Percentiles rank a stretch among this genome's conserved stretches.
Evolutionary conservation across 2,888 invertebrate species (phyloP).

Genomic region (Lobophora halterata): DNA sequence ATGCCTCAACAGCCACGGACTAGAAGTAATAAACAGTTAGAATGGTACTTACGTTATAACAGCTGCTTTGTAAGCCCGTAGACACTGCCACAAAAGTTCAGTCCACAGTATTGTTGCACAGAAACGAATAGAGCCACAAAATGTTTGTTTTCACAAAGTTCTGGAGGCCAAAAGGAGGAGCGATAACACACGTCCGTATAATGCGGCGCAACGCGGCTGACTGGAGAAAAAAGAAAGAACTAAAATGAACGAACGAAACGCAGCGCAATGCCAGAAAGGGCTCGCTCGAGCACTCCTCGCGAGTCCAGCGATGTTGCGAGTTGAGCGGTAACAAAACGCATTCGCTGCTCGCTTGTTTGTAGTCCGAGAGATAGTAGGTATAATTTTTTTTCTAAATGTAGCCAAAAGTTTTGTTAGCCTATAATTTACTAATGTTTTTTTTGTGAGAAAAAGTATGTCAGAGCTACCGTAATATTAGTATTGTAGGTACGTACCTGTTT

Average conservation of each 20-base stretch:
- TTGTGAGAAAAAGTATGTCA: no score
- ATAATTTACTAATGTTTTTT: no score
- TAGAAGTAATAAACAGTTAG: slow-evolving; percentile 68
- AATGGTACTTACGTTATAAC: slow-evolving; percentile 66
- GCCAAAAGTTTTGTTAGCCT: no score
- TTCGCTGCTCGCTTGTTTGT: no score
- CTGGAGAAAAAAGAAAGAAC: slow-evolving; percentile 41
- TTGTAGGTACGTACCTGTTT: no score
- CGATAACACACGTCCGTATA: slow-evolving; percentile 30
- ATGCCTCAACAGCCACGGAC: slow-evolving; percentile 53
- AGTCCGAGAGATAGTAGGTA: no score
- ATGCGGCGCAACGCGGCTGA: slow-evolving; percentile 59
- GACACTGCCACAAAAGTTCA: slow-evolving; percentile 42
- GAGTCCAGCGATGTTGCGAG: no score
- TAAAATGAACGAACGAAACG: slow-evolving; percentile 22
- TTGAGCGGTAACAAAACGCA: no score
- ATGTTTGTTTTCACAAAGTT: slow-evolving; percentile 52
- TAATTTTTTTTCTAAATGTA: no score
- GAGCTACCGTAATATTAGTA: no score
- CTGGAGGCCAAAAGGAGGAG: slow-evolving; percentile 35
- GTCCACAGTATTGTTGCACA: slow-evolving; percentile 54
- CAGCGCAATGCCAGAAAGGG: background rate
- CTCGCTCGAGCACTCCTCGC: no score
- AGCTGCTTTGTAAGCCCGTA: slow-evolving; percentile 49
- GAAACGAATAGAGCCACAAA: slow-evolving; percentile 47